Conservation (phyloP, 2,888 invertebrate genomes). For the Drosophila ezoana region DNA sequence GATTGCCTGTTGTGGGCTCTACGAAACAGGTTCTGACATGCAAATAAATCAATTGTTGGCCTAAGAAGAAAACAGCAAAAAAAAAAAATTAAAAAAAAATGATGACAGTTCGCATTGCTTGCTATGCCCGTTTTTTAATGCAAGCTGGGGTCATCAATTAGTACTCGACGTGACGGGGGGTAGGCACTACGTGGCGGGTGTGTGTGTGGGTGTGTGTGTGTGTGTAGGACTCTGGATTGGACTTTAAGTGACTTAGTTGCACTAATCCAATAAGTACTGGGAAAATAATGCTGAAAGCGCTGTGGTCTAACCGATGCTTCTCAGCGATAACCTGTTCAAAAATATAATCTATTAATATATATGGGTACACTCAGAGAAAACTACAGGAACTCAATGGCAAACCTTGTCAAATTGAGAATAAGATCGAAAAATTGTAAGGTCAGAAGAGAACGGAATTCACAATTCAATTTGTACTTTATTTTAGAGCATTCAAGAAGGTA, state of each 20-base stretch:
- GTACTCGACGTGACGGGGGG: background rate
- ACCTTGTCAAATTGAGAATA: background rate
- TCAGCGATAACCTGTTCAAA: constrained; percentile 45
- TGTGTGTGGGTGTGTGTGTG: constrained; percentile 5
- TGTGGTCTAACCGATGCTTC: constrained; percentile 11
- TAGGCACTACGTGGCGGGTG: background rate
- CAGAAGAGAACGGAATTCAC: too few species aligned
- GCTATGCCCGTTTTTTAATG: background rate
- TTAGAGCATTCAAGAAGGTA: too few species aligned
- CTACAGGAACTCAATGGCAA: background rate
- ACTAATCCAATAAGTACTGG: constrained; percentile 32
- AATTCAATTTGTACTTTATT: too few species aligned
- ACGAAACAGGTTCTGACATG: constrained; percentile 43
- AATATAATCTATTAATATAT: constrained; percentile 15
- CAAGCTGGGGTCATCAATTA: constrained; percentile 18
- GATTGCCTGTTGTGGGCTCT: constrained; percentile 16
- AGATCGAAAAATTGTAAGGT: too few species aligned
- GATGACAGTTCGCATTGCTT: constrained; percentile 5
- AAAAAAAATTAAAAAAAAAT: too few species aligned
- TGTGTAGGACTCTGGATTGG: constrained; percentile 4
- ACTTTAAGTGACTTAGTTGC: constrained; percentile 22
- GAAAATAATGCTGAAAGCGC: constrained; percentile 20
- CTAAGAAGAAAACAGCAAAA: constrained; percentile 19
- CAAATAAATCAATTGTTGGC: constrained; percentile 41
- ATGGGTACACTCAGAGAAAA: constrained; percentile 1